Evolutionary conservation across 1,140 invertebrate genomes (phyloP).

Genomic region (Batillaria attramentaria): DNA sequence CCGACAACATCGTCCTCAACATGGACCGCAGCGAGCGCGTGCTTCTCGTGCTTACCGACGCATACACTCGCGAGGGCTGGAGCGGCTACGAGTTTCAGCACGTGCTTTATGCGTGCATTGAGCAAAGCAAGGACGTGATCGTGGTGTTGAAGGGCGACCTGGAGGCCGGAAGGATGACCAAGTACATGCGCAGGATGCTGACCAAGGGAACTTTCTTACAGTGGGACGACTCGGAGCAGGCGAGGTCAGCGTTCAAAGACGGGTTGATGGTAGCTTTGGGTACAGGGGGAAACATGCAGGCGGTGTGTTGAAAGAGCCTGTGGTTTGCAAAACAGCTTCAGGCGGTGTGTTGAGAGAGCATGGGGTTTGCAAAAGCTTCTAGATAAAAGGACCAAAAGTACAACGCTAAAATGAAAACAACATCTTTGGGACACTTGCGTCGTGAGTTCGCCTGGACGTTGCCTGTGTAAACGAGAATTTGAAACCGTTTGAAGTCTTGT

Average conservation of each 20-base stretch:
- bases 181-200: slow-evolving; percentile 1
- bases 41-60: background rate
- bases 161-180: background rate
- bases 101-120: background rate
- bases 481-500: background rate
- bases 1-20: background rate
- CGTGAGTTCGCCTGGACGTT: background rate
- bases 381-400: no score
- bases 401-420: background rate
- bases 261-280: background rate
- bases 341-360: no score
- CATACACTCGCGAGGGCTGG: background rate
- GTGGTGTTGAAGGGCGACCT: slow-evolving; percentile 2
- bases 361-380: no score
- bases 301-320: background rate
- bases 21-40: background rate
- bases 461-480: background rate
- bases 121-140: slow-evolving; percentile 6
- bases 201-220: background rate
- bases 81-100: background rate
- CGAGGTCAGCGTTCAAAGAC: background rate
- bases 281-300: background rate
- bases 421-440: background rate
- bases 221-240: background rate
- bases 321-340: no score